A percentile compares a stretch with the other conserved stretches of the same genome.
phyloP scores from a whole-genome alignment of 2,888 invertebrate genomes.

The Brachypalpus laphriformis region DNA sequence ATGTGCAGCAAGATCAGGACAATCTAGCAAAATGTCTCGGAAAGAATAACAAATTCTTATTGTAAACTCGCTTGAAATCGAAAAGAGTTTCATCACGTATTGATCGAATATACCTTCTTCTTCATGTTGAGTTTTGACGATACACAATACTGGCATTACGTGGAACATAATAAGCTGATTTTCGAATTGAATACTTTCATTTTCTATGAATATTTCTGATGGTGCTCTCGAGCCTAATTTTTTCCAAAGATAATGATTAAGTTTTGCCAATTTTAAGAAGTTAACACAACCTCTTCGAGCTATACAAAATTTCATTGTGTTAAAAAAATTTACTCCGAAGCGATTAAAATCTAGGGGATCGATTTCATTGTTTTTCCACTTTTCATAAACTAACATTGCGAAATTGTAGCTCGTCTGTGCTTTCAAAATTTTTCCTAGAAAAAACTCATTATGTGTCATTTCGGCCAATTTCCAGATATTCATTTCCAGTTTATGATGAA shows the following conservation, averaged over 20 bases:
- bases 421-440: conserved; percentile 78
- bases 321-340: conserved; percentile 81
- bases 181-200: conserved; percentile 83
- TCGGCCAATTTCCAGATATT: conserved; percentile 81
- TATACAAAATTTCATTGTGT: conserved; percentile 81
- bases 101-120: conserved; percentile 84
- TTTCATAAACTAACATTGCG: conserved; percentile 79
- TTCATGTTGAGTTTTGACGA: conserved; percentile 80
- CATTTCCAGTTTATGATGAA: conserved; percentile 79
- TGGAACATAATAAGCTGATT: conserved; percentile 86
- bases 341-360: conserved; percentile 78
- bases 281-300: conserved; percentile 78
- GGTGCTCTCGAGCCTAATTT: conserved; percentile 80
- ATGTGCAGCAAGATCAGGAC: conserved; percentile 76
- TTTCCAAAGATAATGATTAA: conserved; percentile 83
- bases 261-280: conserved; percentile 81
- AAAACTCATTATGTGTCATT: conserved; percentile 81
- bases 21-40: conserved; percentile 82
- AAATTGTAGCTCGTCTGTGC: conserved; percentile 79
- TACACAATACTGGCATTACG: conserved; percentile 85
- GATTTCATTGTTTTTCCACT: conserved; percentile 76
- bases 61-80: conserved; percentile 86
- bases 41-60: conserved; percentile 85
- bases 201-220: conserved; percentile 80
- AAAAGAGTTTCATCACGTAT: conserved; percentile 85